phyloP scores from a whole-genome alignment of 2,888 invertebrate genomes.

The Chymomyza fuscimana region DNA sequence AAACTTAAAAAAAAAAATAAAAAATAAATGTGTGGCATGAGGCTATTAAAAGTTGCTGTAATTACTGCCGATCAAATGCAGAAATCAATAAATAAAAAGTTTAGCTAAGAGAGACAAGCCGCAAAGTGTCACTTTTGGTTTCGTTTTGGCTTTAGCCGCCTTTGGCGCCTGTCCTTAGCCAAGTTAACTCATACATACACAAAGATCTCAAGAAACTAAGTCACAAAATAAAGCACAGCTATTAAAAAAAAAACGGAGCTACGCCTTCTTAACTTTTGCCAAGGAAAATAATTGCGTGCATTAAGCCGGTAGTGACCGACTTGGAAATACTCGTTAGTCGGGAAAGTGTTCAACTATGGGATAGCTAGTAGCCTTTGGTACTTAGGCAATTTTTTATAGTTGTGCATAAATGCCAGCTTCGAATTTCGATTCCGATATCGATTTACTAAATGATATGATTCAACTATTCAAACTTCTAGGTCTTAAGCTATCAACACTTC shows the following conservation, averaged over 20 bases:
- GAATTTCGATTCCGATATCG: no score
- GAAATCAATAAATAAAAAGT: conserved; percentile 68
- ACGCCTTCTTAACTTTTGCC: conserved; percentile 58
- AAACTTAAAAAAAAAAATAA: neutral
- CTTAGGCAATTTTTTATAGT: no score
- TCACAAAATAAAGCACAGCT: conserved; percentile 34
- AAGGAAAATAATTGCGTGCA: neutral
- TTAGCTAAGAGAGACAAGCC: conserved; percentile 32
- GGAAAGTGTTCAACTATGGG: no score
- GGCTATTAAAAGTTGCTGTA: conserved; percentile 43
- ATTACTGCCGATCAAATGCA: conserved; percentile 49
- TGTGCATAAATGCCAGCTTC: no score
- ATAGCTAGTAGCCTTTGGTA: no score
- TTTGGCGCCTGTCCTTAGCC: conserved; percentile 44
- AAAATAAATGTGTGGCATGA: conserved; percentile 6
- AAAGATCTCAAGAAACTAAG: conserved; percentile 53
- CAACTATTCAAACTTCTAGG: no score
- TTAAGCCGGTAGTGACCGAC: no score
- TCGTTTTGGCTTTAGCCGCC: conserved; percentile 14
- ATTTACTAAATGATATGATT: no score
- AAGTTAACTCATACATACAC: conserved; percentile 33
- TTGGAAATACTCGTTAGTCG: no score
- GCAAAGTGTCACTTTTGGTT: conserved; percentile 54
- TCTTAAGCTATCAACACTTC: no score
- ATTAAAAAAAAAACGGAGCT: conserved; percentile 17